These are phyloP conservation scores for Sprattus sprattus DNA, from an alignment of 2,113 vertebrate genomes.

Conservation along the genomic window DNA sequence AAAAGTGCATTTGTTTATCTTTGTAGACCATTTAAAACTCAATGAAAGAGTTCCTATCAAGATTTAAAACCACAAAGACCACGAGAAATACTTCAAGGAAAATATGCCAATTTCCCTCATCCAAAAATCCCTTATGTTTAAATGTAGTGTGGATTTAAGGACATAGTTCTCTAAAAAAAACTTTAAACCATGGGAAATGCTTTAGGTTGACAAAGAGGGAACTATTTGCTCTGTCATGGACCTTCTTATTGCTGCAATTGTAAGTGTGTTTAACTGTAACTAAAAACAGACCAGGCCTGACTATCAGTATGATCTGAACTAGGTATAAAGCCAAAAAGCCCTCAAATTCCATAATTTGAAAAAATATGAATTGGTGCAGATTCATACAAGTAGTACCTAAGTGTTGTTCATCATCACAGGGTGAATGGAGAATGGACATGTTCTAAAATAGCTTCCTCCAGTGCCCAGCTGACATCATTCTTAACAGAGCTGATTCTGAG, in stretches of 20 bases:
- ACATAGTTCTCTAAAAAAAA: neutral
- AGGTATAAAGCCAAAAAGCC: too few species aligned
- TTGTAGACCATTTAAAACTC: neutral
- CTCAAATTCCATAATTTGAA: too few species aligned
- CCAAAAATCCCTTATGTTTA: neutral
- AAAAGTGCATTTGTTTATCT: neutral
- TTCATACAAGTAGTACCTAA: neutral
- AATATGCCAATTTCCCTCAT: neutral
- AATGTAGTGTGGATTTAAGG: neutral
- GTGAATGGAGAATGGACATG: neutral
- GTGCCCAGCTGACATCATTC: neutral
- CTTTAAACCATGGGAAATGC: neutral
- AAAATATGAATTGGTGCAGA: neutral
- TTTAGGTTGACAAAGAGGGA: neutral
- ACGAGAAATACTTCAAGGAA: neutral
- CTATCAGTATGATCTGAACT: neutral
- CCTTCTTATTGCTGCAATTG: neutral
- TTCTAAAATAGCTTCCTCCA: neutral
- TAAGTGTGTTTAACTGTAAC: neutral
- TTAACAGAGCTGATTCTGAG: neutral
- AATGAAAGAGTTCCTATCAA: neutral
- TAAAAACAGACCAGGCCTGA: neutral
- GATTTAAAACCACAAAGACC: neutral
- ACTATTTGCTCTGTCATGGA: neutral
- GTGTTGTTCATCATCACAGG: neutral